These are phyloP conservation scores for Apis dorsata DNA, from an alignment of 1,140 invertebrate genomes.

Conservation along the genomic window DNA sequence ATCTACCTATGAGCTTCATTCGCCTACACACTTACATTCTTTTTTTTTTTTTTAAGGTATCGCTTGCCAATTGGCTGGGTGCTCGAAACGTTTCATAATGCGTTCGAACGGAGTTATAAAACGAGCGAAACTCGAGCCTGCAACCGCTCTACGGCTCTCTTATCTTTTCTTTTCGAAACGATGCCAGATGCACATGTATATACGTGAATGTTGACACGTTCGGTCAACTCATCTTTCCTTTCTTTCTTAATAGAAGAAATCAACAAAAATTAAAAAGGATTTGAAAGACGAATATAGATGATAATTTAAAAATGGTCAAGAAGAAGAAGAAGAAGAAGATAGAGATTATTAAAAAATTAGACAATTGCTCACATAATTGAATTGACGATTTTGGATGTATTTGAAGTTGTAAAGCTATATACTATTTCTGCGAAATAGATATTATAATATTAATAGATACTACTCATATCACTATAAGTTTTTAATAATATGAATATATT, in stretches of 20 bases:
- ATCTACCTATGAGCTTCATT: slow-evolving; percentile 16
- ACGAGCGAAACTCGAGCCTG: slow-evolving; percentile 38
- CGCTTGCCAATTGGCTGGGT: slow-evolving; percentile 37
- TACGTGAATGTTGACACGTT: slow-evolving; percentile 29
- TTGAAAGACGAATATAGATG: too few relatives aligned
- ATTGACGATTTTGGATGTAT: too few relatives aligned
- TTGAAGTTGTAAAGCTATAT: too few relatives aligned
- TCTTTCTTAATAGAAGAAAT: not conserved
- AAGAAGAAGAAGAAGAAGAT: too few relatives aligned
- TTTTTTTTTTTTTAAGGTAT: slow-evolving; percentile 49
- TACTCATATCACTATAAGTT: too few relatives aligned
- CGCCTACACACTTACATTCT: not conserved
- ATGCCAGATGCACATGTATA: slow-evolving; percentile 27
- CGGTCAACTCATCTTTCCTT: not conserved
- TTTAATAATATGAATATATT: too few relatives aligned
- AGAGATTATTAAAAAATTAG: too few relatives aligned
- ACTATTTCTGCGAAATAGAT: too few relatives aligned
- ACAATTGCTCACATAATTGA: too few relatives aligned
- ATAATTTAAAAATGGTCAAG: too few relatives aligned
- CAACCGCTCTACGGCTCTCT: not conserved
- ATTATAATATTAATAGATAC: too few relatives aligned
- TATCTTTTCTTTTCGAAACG: slow-evolving; percentile 13
- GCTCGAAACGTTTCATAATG: slow-evolving; percentile 30
- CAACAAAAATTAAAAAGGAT: too few relatives aligned
- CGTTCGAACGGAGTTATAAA: slow-evolving; percentile 32